Base-by-base conservation (phyloP, 2,113 vertebrate species). In the Ivindomyrus marchei region DNA sequence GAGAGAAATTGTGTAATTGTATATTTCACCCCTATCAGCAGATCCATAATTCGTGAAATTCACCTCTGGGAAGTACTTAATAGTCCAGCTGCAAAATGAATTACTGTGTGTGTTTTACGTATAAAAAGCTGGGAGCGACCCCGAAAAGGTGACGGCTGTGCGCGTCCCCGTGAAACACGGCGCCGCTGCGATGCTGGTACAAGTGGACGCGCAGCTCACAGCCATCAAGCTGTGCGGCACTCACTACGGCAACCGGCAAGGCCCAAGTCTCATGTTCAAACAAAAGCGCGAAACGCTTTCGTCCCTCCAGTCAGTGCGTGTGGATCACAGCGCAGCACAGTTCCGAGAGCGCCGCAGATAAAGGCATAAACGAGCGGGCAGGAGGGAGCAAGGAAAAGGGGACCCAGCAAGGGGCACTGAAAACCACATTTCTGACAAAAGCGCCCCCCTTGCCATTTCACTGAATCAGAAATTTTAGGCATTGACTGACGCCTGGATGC, bases 401-500 rank as follows among this genome's bases (percentile, higher is more conserved):
- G 49, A 47, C 11, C 56, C 45, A 49, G 19, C 42, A 58, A 90
- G 45, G 42, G 88, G 31, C 77, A 52, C 31, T 19, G 89, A 47
- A 62, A 53, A 39, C 24, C 19, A 36, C n/a, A 42, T 89, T 87
- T 36, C 74, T 80, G 74, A 90, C 24, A 50, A 80, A 27, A 88
- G 47, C 83, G 83, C 19, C 45, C 21, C 19, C 45, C 8, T 85
- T 47, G 9, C 83, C 83, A 47, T 39, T 45, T 24, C 36, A 85
- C 19, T 91, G n/a, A 91, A 92, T 92, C 91, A 9, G 91, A 94
- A 84, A 93, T 93, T 93, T 92, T 88, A 89, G 93, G 92, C 92
- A 94, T 92, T 94, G 94, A 58, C 92, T 91, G 90, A 93, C 93
- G 94, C 93, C 93, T 93, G 90, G 90, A 95, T 95, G 96, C 95